Evolutionary conservation across 2,113 vertebrate genomes (phyloP), one percentile per base, ranked within the genome.

Genomic region (Myrmecobius fasciatus): DNA sequence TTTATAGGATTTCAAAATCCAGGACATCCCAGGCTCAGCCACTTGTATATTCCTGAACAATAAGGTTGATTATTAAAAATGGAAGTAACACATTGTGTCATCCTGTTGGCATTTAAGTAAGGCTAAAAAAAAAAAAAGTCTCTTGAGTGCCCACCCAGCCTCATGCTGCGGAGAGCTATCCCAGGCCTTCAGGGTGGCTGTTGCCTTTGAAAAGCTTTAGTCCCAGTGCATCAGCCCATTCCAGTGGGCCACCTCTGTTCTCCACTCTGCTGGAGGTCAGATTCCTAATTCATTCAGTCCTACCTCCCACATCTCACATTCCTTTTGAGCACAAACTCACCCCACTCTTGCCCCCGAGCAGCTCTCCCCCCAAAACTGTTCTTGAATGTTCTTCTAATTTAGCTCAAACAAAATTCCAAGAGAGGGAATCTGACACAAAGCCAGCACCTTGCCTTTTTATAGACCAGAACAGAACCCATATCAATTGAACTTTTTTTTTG

Each of bases 121-220:
- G n/a, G n/a, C 75, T 97, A 97, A 97, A 98, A 97, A 93, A 83
- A 94, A 96, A 96, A 97, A 96, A 52, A 89, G 60, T n/a, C 60
- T 75, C 14, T 75, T 75, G 14, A 36, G 60, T 12, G 11, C 67
- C n/a, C n/a, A 20, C 90, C 93, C 96, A 91, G 75, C 83, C 95
- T 94, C 96, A 97, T 17, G n/a, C 47, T 53, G 20, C 1, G n/a
- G 67, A 46, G 92, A 96, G 53, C 60, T 54, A 92, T 6, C 7
- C 46, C 48, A 54, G 97, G 91, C 48, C 43, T 92, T 91, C 96
- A 91, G 89, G 92, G 47, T 36, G 96, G 94, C 94, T 96, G 47
- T 90, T 94, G 49, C 96, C n/a, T 97, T 97, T 97, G 94, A 98
- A 97, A 89, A 17, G 51, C 10, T n/a, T n/a, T 22, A 54, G 48